Base-by-base conservation (phyloP, 2,113 vertebrate genomes). In the Gallinago undulata region DNA sequence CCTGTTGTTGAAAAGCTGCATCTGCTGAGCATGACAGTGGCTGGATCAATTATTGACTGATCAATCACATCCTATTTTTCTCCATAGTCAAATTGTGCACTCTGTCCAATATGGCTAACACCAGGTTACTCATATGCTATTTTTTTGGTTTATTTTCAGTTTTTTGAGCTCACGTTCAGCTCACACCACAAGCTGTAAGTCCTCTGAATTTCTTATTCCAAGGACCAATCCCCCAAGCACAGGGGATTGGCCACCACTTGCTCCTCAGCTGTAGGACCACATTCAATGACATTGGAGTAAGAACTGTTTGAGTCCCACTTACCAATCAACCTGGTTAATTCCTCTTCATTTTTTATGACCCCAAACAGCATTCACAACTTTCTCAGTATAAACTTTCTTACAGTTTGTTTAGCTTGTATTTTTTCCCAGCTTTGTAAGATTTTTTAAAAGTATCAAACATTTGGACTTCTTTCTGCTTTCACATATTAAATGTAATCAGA, bases 121-220 rank as follows among this genome's bases (percentile, higher is more conserved):
- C 9, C 59, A 43, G 6, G 11, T 50, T 67, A 33, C 47, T 50
- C 47, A 17, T 4, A 4, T 6, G 23, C 2, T 45, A 22, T 45
- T 78, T 39, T 48, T 11, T 19, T 5, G 15, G 41, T 31, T 31
- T 37, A 17, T 55, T 30, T 30, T 55, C 27, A 55, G 3, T 9
- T 55, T 53, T 30, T 6, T 19, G 5, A 41, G 37, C 35, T 50
- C 8, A 17, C 3, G 1, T 56, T 47, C 14, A 66, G 5, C 21
- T 67, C 37, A 51, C 17, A 19, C n/a, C 45, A 45, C 0, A 2
- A 68, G 28, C 33, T 2, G 1, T 8, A 56, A 56, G 3, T 30
- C 30, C 51, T 69, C 11, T 2, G 10, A 60, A n/a, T 13, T 60
- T 50, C 45, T 66, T 13, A 25, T 25, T 33, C 31, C 31, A 51